phyloP scores from a whole-genome alignment of 2,113 vertebrate genomes.

The Scartelaos histophorus region DNA sequence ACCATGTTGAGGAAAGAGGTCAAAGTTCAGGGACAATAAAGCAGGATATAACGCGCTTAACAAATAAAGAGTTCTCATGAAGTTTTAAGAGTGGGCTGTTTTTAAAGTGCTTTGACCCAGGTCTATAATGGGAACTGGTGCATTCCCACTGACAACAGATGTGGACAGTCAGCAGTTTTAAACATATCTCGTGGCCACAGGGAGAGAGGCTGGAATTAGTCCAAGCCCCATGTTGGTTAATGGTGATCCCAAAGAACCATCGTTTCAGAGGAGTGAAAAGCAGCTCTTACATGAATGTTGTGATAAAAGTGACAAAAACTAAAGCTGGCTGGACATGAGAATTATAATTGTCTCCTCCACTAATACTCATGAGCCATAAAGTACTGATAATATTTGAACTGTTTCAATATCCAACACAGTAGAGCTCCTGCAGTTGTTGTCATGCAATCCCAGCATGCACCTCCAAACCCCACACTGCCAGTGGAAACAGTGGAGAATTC shows the following conservation, averaged over 20 bases:
- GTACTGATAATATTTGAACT: neutral
- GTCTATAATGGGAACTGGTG: slow-evolving; percentile 8
- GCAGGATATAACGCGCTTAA: neutral
- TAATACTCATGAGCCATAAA: neutral
- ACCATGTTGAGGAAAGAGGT: neutral
- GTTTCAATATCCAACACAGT: neutral
- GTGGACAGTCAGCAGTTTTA: slow-evolving; percentile 4
- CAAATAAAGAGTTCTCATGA: slow-evolving; percentile 7
- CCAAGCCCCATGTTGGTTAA: neutral
- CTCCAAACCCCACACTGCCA: too few relatives aligned
- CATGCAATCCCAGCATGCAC: too few relatives aligned
- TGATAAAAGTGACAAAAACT: neutral
- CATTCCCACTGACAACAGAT: slow-evolving; percentile 2
- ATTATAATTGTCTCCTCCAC: neutral
- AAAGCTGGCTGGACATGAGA: neutral
- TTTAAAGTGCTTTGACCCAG: slow-evolving; percentile 6
- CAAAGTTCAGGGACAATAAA: slow-evolving; percentile 2
- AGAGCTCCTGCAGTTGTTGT: neutral
- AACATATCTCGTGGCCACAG: slow-evolving; percentile 3
- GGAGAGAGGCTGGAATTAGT: slow-evolving; percentile 2
- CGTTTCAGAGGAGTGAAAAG: neutral
- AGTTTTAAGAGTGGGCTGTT: neutral
- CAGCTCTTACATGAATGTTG: neutral
- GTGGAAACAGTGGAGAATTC: too few relatives aligned
- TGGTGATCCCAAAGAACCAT: neutral